These are phyloP conservation scores for Pyralis farinalis DNA, from an alignment of 2,888 invertebrate species.

Conservation along the genomic window DNA sequence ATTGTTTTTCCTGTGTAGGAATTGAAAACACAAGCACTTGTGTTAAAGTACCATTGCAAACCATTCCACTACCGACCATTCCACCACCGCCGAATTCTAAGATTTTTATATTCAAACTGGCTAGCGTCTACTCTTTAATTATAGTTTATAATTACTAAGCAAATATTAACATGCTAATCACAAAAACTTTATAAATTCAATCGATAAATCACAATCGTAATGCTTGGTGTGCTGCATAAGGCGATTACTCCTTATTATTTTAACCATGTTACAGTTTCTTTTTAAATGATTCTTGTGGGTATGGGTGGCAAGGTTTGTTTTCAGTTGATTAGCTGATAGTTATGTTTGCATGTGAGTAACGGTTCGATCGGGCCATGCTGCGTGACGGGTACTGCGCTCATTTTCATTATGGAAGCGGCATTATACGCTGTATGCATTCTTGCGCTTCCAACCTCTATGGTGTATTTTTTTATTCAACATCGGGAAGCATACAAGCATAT, in stretches of 20 bases:
- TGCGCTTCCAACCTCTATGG: slow-evolving; percentile 25
- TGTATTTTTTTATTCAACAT: slow-evolving; percentile 34
- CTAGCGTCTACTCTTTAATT: no score
- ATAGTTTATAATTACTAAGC: neutral
- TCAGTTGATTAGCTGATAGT: slow-evolving; percentile 19
- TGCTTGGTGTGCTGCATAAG: slow-evolving; percentile 21
- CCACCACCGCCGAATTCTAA: no score
- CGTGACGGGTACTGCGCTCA: slow-evolving; percentile 52
- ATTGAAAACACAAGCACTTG: no score
- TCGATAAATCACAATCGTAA: slow-evolving; percentile 30
- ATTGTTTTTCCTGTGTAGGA: no score
- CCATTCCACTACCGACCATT: no score
- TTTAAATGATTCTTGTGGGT: slow-evolving; percentile 24
- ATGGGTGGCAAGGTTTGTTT: slow-evolving; percentile 27
- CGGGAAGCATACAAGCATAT: no score
- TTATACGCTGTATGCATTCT: slow-evolving; percentile 56
- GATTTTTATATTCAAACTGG: no score
- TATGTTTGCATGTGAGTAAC: slow-evolving; percentile 36
- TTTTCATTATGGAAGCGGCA: slow-evolving; percentile 50
- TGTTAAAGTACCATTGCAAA: no score
- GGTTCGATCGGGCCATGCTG: slow-evolving; percentile 37
- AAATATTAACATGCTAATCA: slow-evolving; percentile 9
- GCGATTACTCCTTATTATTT: slow-evolving; percentile 27
- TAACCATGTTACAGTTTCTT: slow-evolving; percentile 18
- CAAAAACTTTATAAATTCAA: slow-evolving; percentile 26